Conservation (phyloP, 2,113 vertebrate species). For the Pleuronectes platessa region DNA sequence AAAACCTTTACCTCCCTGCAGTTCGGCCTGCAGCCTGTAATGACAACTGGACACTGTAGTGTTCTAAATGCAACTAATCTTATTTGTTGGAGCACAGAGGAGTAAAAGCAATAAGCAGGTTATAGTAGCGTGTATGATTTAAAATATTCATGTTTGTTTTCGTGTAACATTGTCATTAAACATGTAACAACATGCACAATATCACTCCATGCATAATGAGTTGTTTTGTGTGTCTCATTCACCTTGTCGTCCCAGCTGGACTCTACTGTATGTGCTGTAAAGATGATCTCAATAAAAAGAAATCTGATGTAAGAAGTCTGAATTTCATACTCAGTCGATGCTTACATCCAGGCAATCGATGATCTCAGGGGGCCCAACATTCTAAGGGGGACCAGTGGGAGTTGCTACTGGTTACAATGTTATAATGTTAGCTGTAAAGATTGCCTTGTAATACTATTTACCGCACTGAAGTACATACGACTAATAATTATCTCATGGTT, state of each 20-base stretch:
- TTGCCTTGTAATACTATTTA: too few species aligned
- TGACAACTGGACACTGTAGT: conserved; percentile 10
- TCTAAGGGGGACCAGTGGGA: too few species aligned
- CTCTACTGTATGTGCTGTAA: conserved; percentile 38
- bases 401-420: neutral
- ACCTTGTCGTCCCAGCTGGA: conserved; percentile 28
- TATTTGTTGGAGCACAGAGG: conserved; percentile 34
- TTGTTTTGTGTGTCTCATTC: conserved; percentile 46
- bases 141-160: conserved; percentile 27
- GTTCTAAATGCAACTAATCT: conserved; percentile 30
- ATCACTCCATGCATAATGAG: conserved; percentile 29
- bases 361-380: too few species aligned
- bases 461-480: too few species aligned
- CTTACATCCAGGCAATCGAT: neutral
- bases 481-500: neutral
- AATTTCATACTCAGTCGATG: neutral
- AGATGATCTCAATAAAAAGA: conserved; percentile 40
- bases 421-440: neutral
- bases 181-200: conserved; percentile 47
- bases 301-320: conserved; percentile 3
- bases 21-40: conserved; percentile 23
- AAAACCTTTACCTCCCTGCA: conserved; percentile 40
- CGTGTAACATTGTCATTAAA: conserved; percentile 35
- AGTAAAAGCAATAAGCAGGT: conserved; percentile 61
- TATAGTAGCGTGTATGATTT: conserved; percentile 44